These are phyloP conservation scores for Cryptoblepharus egeriae DNA, from an alignment of 2,797 vertebrate genomes.

Conservation along the genomic window DNA sequence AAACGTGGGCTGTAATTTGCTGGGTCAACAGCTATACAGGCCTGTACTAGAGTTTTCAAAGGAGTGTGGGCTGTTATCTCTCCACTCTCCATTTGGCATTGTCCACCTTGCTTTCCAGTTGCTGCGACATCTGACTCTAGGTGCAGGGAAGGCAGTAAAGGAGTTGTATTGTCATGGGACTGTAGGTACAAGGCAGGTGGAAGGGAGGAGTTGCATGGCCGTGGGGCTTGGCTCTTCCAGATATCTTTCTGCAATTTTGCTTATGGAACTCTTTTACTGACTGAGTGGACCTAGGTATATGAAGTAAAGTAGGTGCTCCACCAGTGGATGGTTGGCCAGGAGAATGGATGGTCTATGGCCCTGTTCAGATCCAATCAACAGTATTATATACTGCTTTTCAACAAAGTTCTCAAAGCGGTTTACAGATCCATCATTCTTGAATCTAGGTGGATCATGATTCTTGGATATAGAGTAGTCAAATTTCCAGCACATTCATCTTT, in stretches of 20 bases:
- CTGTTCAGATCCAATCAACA: too few relatives aligned
- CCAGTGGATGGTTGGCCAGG: not conserved
- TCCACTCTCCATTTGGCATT: not conserved
- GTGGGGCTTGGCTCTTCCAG: not conserved
- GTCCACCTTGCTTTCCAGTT: not conserved
- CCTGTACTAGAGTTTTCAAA: not conserved
- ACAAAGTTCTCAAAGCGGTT: too few relatives aligned
- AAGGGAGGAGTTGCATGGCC: not conserved
- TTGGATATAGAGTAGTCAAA: not conserved
- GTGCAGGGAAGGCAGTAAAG: too few relatives aligned
- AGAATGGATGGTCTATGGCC: not conserved
- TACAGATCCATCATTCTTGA: not conserved
- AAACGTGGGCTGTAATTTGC: not conserved
- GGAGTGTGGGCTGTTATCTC: not conserved
- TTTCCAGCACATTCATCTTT: too few relatives aligned
- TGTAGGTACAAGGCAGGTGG: too few relatives aligned
- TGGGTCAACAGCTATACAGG: not conserved
- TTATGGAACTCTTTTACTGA: not conserved
- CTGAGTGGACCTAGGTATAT: not conserved
- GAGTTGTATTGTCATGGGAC: not conserved
- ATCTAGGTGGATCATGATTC: not conserved
- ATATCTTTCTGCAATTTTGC: not conserved
- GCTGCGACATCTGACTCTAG: not conserved
- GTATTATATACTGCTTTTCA: too few relatives aligned
- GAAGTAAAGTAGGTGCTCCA: not conserved